Base-by-base conservation (phyloP, 2,113 vertebrate genomes). In the Apteryx mantelli region DNA sequence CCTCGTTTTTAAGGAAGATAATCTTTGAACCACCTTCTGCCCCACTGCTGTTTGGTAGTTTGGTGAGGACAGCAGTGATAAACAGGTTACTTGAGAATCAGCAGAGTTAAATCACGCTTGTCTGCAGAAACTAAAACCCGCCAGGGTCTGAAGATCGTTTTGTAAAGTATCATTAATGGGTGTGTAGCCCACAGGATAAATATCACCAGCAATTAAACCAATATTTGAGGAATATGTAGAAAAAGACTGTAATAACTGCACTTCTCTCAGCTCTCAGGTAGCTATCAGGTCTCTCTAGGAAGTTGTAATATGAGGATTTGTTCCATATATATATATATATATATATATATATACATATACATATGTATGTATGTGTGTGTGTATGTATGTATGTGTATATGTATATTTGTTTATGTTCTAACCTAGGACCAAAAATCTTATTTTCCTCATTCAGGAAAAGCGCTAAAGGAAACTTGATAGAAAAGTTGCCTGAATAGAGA, bases 141-240 rank as follows among this genome's bases (percentile, higher is more conserved):
- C 40, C 36, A 19, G 40, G 16, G 13, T 52, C 5, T 3, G 19
- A 71, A 22, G 19, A n/a, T 8, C 61, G 12, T 26, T 75, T 48
- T 71, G 11, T 16, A 21, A 74, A 78, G 56, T 8, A 36, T 4
- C 28, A 25, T 44, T 50, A 71, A 68, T 46, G 75, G 74, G 87
- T 64, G 32, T 60, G n/a, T 7, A 83, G 53, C 19, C 0, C 1
- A 32, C 0, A 0, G 38, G 73, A 91, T 28, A 94, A 89, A 52
- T 21, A 82, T 14, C 22, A 17, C 42, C 44, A 19, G 11, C 25
- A 82, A 64, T 26, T 18, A 78, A 82, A 83, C 6, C 22, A 88
- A 42, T 61, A 82, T 38, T 91, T 73, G 34, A 82, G 22, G 7
- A 89, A 32, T 26, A n/a, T 5, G 1, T 19, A 88, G 60, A 24